Base-by-base conservation (phyloP, 2,113 vertebrate species). In the Uropsilus gracilis region DNA sequence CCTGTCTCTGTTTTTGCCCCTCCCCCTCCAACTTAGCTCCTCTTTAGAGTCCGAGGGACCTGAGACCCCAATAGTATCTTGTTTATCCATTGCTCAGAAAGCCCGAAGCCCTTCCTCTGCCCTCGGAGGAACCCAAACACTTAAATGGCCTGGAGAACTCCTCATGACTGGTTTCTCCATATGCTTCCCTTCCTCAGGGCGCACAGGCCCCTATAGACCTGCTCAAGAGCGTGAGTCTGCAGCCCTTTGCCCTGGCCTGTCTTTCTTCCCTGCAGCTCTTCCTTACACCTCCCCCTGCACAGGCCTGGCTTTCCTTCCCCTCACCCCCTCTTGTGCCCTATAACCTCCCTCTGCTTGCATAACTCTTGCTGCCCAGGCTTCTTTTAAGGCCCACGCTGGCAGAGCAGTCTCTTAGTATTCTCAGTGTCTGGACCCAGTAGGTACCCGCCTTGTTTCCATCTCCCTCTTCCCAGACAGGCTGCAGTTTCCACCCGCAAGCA, bases 181-280 rank as follows among this genome's bases (percentile, higher is more conserved):
- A 3, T 12, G n/a, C 11, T 39, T 39, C 17, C 55, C 39, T 18
- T 39, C 57, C 44, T 69, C 32, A 0, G 9, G 32, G 42, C 30
- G 30, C 69, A 2, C 14, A 0, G 30, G 17, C 13, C 71, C 9
- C 0, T 6, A 18, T 16, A 16, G 63, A n/a, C 26, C 20, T 53
- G n/a, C 18, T 48, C 18, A 12, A 30, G 3, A 32, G 11, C 1
- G 4, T 22, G 17, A 39, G 7, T 7, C 59, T 10, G 34, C 34
- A 55, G 2, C 39, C 42, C 8, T 63, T n/a, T 63, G 34, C 3
- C 10, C 17, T 0, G 2, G 26, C 13, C n/a, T 3, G 0, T 14
- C 63, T 69, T n/a, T n/a, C 61, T 71, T 95, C 71, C 72, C 2
- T 69, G 66, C 32, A 39, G 71, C 80, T 55, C 5, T 37, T 50